Base-by-base conservation (phyloP, 2,113 vertebrate species). In the Vombatus ursinus region DNA sequence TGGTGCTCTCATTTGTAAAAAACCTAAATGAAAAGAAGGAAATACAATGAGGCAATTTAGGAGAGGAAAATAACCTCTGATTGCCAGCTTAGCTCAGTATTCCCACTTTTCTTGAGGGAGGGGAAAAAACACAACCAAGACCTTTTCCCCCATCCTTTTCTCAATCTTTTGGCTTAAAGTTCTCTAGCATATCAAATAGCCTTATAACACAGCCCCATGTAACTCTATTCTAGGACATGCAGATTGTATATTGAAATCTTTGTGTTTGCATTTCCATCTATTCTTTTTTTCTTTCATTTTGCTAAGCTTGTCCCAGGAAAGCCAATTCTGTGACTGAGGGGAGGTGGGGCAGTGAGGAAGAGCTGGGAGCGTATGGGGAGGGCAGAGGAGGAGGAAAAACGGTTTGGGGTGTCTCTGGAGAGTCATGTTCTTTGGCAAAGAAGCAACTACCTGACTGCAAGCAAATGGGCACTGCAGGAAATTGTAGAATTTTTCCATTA, bases 21-120 rank as follows among this genome's bases (percentile, higher is more conserved):
- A 97, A 89, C 94, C 92, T 95, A 95, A 97, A 96, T 96, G 91
- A 98, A 98, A 98, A 48, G 50, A 52, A 97, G 89, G 95, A 98
- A 98, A 97, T 94, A 96, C 97, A 98, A 91, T 57, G n/a, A 94
- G 94, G 94, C 52, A 84, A 95, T 97, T 96, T 0, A 0, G 97
- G 52, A 52, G 89, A 84, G 96, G 92, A 97, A 98, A 98, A 96
- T 2, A 23, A 52, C 77, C 48, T 94, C 96, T 98, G 96, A 90
- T 97, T 97, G 92, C 94, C 96, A 47, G 93, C 84, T 84, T 94
- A 95, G 53, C 53, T 92, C 93, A 95, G 98, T 92, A 95, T 94
- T 57, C 49, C 54, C 92, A 96, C 52, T 47, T 54, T 97, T 49
- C n/a, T 97, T 94, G 94, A 94, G 50, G 90, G 48, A 84, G 22